Conservation (phyloP, 1,140 invertebrate genomes). For the Tetranychus urticae region DNA sequence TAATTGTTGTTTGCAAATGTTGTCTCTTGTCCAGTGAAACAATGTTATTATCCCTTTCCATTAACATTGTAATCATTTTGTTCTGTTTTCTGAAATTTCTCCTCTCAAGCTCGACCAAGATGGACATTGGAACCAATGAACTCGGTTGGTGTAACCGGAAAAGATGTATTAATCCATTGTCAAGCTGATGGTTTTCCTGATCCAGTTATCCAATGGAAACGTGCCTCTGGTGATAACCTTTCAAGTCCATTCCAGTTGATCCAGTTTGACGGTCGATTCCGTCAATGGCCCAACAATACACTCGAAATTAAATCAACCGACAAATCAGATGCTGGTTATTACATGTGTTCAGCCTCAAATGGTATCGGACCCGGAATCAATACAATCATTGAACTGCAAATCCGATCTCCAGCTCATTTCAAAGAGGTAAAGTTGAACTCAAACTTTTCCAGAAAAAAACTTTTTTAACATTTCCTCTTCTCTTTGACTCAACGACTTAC, state of each 20-base stretch:
- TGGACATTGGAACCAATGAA: conserved; percentile 24
- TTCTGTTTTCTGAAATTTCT: no score
- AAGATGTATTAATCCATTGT: conserved; percentile 4
- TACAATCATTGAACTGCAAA: conserved; percentile 20
- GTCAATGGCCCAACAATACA: not conserved
- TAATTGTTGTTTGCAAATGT: no score
- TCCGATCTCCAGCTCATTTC: conserved; percentile 79
- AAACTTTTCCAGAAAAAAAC: not conserved
- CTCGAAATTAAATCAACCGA: conserved; percentile 5
- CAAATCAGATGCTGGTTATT: conserved; percentile 5
- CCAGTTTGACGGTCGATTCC: conserved; percentile 3
- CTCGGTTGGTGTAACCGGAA: conserved; percentile 11
- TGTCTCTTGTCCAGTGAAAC: no score
- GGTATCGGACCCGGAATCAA: conserved; percentile 24
- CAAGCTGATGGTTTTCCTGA: conserved; percentile 4
- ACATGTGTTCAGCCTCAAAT: conserved; percentile 10
- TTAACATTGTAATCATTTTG: no score
- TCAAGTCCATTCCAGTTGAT: not conserved
- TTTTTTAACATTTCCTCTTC: not conserved
- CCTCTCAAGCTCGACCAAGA: conserved; percentile 19
- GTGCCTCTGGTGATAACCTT: not conserved
- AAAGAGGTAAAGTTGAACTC: conserved; percentile 33
- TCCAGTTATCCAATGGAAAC: conserved; percentile 11
- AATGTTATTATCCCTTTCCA: no score
- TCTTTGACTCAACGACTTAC: no score